Conservation (phyloP, 2,888 invertebrate species). For the Apamea epomidion region DNA sequence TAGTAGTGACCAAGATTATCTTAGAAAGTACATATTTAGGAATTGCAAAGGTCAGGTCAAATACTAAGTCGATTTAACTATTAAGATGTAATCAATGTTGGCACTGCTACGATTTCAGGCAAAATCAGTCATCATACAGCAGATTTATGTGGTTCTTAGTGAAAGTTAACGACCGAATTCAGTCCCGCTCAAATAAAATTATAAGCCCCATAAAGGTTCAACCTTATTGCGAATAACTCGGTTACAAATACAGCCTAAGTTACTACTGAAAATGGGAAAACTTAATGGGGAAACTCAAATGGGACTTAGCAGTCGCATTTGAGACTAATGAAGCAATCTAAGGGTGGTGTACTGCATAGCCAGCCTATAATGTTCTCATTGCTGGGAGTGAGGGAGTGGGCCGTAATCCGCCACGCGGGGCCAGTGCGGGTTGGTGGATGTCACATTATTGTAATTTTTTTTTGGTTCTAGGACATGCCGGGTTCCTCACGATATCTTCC, state of each 20-base stretch:
- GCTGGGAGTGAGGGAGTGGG: too few species aligned
- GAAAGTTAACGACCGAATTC: not conserved
- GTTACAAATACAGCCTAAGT: not conserved
- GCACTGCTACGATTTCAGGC: not conserved
- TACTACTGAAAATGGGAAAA: not conserved
- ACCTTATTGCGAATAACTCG: not conserved
- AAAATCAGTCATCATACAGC: not conserved
- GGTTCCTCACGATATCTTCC: too few species aligned
- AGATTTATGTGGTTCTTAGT: not conserved
- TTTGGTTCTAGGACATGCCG: too few species aligned
- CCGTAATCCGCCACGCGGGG: too few species aligned
- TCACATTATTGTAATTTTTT: too few species aligned
- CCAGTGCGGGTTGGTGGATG: too few species aligned
- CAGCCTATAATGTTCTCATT: too few species aligned
- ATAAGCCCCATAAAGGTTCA: not conserved
- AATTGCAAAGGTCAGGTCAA: constrained; percentile 17
- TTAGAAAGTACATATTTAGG: constrained; percentile 30
- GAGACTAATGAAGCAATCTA: not conserved
- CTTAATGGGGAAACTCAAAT: not conserved
- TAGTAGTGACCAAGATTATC: constrained; percentile 3
- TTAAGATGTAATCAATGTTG: not conserved
- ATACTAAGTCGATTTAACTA: constrained; percentile 1
- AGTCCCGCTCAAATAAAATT: not conserved
- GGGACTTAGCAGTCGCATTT: not conserved
- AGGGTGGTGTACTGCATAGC: too few species aligned